Conservation (phyloP, 2,888 invertebrate species). For the Habrosyne pyritoides region DNA sequence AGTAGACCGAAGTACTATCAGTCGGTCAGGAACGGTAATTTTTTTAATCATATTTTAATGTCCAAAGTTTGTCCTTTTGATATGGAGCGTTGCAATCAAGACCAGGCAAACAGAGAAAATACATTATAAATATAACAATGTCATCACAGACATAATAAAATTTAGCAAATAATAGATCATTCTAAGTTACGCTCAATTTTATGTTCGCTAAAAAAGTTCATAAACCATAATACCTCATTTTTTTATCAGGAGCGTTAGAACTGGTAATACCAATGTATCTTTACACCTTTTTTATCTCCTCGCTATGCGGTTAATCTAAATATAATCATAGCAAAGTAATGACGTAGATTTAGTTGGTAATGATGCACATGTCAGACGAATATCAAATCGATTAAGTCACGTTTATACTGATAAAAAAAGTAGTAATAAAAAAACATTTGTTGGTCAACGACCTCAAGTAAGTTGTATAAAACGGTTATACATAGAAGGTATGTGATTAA, state of each 20-base stretch:
- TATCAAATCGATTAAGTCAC: neutral
- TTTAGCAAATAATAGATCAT: neutral
- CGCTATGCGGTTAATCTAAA: neutral
- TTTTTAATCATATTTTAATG: too few relatives aligned
- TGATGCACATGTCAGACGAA: neutral
- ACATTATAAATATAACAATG: neutral
- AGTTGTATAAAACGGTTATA: neutral
- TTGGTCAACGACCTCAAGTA: too few relatives aligned
- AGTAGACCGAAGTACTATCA: too few relatives aligned
- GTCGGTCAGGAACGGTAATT: too few relatives aligned
- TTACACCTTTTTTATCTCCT: neutral
- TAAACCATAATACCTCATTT: neutral
- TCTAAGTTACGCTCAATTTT: neutral
- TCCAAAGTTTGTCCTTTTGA: too few relatives aligned
- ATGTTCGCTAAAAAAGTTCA: neutral
- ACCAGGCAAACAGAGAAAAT: neutral
- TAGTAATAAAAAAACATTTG: neutral
- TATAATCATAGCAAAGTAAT: neutral
- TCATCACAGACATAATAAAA: neutral
- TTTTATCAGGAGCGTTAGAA: neutral
- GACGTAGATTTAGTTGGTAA: neutral
- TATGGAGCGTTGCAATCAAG: neutral
- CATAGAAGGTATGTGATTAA: too few relatives aligned
- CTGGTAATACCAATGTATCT: neutral
- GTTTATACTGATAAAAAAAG: neutral